Base-by-base conservation (phyloP, 2,888 invertebrate species). In the Seira sanloemensis region DNA sequence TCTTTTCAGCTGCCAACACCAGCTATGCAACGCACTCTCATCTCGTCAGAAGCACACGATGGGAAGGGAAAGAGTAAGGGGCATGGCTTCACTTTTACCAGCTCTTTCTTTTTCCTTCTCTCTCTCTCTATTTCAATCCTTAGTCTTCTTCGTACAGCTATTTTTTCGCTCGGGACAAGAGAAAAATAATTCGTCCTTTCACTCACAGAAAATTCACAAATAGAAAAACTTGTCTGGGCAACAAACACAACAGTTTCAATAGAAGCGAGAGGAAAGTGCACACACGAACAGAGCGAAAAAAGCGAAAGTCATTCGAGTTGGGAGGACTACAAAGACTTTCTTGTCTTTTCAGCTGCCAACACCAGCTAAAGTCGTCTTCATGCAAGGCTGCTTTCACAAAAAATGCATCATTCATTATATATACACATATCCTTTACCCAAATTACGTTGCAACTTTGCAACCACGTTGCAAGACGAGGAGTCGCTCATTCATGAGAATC, bases 331-430 rank as follows among this genome's bases (percentile, higher is more conserved):
- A n/a, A n/a, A n/a, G n/a, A n/a, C n/a, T n/a, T n/a, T n/a, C n/a
- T n/a, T n/a, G n/a, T n/a, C n/a, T n/a, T n/a, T n/a, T n/a, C n/a
- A n/a, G n/a, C n/a, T n/a, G n/a, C 78, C 71, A 78, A 23, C 78
- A 65, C 21, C 18, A 18, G 27, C 69, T n/a, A n/a, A n/a, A n/a
- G n/a, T n/a, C n/a, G n/a, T 69, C 54, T 75, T 80, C 80, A 80
- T 75, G 75, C 74, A 46, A 75, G 66, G 74, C 68, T 75, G 80
- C 25, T 24, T 75, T 27, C n/a, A n/a, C n/a, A 19, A 26, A 27
- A 66, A 65, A 79, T 79, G 75, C 75, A 80, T 74, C 74, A 74
- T 76, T 76, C 76, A 76, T 80, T 80, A 80, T n/a, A n/a, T n/a
- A n/a, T n/a, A n/a, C n/a, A n/a, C n/a, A n/a, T n/a, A n/a, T n/a